Percentiles rank a stretch among this genome's conserved stretches.
Conservation (phyloP, 1,140 invertebrate genomes). For the Teleogryllus occipitalis region DNA sequence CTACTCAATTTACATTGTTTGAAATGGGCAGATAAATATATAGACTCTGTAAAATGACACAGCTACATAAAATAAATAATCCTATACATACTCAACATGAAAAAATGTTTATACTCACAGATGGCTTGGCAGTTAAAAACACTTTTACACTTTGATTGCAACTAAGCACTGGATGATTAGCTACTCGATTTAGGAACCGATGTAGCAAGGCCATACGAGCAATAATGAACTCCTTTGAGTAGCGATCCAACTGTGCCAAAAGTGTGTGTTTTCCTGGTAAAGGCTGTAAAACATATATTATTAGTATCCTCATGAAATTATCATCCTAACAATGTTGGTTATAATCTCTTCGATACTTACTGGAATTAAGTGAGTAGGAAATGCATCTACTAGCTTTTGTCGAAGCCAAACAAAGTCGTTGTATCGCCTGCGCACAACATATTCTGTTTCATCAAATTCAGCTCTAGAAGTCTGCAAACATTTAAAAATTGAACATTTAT, state of each 20-base stretch:
- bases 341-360: constrained; percentile 35
- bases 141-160: constrained; percentile 56
- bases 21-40: no score
- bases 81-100: no score
- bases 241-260: constrained; percentile 60
- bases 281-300: constrained; percentile 44
- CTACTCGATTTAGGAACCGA: constrained; percentile 54
- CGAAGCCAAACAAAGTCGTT: constrained; percentile 69
- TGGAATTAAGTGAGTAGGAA: constrained; percentile 60
- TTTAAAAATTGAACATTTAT: background rate
- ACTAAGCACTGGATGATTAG: constrained; percentile 63
- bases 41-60: no score
- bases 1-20: no score
- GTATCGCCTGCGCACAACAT: constrained; percentile 58
- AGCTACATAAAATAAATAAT: no score
- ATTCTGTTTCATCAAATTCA: constrained; percentile 58
- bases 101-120: constrained; percentile 39
- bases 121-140: constrained; percentile 59
- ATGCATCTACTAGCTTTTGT: constrained; percentile 54
- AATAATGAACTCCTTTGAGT: constrained; percentile 65
- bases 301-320: background rate
- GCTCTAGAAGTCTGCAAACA: constrained; percentile 48
- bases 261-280: constrained; percentile 65
- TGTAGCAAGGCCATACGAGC: constrained; percentile 61
- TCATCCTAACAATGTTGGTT: background rate